Evolutionary conservation across 2,113 vertebrate genomes (phyloP).

Genomic region (Pseudopipra pipra): DNA sequence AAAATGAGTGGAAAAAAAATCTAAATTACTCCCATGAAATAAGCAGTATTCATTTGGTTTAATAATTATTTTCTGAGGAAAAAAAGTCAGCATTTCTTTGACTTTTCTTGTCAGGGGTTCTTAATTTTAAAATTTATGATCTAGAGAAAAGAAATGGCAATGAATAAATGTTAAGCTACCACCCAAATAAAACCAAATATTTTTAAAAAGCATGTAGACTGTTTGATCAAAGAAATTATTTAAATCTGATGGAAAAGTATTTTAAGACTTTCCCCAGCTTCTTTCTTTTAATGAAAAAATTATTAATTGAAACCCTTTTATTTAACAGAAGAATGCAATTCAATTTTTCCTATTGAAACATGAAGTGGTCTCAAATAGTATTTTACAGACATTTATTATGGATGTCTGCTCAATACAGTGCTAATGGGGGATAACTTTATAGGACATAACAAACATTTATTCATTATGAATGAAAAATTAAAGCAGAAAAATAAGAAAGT

Average conservation of each 20-base stretch:
- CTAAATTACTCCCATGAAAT: not conserved
- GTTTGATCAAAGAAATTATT: not conserved
- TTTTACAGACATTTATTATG: not conserved
- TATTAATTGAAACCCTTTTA: not conserved
- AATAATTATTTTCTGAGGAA: not conserved
- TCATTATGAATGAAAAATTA: not conserved
- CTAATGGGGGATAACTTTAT: not conserved
- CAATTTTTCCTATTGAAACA: not conserved
- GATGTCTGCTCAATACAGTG: rapidly evolving
- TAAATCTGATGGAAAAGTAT: not conserved
- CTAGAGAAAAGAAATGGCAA: not conserved
- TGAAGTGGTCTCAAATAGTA: not conserved
- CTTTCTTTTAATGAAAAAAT: not conserved
- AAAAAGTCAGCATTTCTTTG: not conserved
- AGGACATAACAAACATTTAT: not conserved
- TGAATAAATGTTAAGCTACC: not conserved
- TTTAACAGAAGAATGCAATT: not conserved
- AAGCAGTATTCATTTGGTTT: not conserved
- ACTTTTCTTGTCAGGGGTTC: not conserved
- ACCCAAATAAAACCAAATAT: not conserved
- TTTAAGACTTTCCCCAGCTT: not conserved
- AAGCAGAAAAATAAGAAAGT: not conserved
- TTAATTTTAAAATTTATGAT: not conserved
- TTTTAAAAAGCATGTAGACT: not conserved
- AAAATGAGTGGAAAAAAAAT: not conserved